Conservation (phyloP, 2,888 invertebrate species). For the Calephelis perditalis region DNA sequence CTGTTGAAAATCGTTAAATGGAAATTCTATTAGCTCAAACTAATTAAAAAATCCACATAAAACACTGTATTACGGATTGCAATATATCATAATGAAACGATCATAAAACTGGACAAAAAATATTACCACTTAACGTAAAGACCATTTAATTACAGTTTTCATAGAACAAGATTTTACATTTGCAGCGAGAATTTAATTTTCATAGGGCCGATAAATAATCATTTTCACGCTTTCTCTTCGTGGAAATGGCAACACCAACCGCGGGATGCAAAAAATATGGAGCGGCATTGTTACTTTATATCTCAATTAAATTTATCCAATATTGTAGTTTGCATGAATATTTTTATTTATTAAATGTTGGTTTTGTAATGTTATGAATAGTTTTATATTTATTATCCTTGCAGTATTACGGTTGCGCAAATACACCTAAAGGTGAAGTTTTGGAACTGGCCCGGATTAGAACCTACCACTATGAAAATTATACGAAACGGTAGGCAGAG, state of each 20-base stretch:
- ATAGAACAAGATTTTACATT: slow-evolving; percentile 9
- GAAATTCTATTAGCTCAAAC: no score
- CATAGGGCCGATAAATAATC: slow-evolving; percentile 27
- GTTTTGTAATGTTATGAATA: no score
- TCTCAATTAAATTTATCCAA: slow-evolving; percentile 16
- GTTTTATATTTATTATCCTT: no score
- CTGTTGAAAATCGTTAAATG: no score
- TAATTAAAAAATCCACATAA: no score
- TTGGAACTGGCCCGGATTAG: no score
- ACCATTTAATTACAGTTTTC: slow-evolving; percentile 7
- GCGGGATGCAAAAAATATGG: slow-evolving; percentile 21
- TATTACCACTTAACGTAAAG: slow-evolving; percentile 7
- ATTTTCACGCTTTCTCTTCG: slow-evolving; percentile 21
- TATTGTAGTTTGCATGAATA: background rate
- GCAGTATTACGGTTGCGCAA: no score
- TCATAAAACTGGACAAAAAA: background rate
- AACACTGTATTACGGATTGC: no score
- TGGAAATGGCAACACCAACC: slow-evolving; percentile 21
- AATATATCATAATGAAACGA: background rate
- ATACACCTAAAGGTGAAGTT: no score
- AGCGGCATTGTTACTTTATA: slow-evolving; percentile 20
- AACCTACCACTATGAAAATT: no score
- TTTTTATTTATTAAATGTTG: background rate
- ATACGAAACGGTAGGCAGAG: no score
- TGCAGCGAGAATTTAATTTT: slow-evolving; percentile 23